Evolutionary conservation across 2,113 vertebrate species (phyloP).

Genomic region (Oenanthe oenanthe): DNA sequence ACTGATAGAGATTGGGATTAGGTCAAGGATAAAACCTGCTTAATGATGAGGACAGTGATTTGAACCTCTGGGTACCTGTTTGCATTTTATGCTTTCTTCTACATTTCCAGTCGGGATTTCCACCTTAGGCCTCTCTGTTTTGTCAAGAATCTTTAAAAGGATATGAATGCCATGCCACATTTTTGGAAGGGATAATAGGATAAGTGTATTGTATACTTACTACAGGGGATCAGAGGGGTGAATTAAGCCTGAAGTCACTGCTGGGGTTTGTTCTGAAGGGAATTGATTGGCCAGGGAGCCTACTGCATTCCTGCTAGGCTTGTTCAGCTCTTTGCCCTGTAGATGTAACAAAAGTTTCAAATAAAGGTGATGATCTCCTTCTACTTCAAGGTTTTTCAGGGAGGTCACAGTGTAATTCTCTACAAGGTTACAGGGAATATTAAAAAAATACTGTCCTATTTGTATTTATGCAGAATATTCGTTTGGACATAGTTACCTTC

Average conservation of each 20-base stretch:
- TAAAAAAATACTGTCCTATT: background rate
- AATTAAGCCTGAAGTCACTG: background rate
- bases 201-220: background rate
- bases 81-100: background rate
- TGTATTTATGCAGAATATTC: background rate
- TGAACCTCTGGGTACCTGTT: background rate
- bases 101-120: background rate
- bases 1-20: background rate
- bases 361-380: background rate
- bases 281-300: background rate
- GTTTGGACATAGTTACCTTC: background rate
- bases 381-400: background rate
- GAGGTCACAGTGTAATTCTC: background rate
- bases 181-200: background rate
- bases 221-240: background rate
- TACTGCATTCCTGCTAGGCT: background rate
- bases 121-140: background rate
- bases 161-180: fast-evolving
- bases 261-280: background rate
- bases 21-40: background rate
- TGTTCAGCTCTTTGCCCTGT: background rate
- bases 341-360: background rate
- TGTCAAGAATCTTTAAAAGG: background rate
- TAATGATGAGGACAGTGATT: background rate
- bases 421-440: background rate